phyloP scores from a whole-genome alignment of 1,140 invertebrate genomes.

The Helicoverpa zea region DNA sequence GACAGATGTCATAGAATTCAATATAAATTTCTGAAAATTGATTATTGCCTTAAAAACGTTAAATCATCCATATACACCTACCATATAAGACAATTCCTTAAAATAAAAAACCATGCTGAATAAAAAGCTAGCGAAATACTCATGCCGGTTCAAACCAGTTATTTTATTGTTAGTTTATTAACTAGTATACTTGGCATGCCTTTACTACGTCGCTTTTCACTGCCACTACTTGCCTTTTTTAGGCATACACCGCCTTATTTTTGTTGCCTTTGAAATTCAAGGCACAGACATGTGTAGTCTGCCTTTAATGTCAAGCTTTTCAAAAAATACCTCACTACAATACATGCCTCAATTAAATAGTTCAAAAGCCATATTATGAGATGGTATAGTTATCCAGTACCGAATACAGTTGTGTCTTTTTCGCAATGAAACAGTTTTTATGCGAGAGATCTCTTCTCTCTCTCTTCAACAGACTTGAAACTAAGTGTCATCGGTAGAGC shows the following conservation, averaged over 20 bases:
- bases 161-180: slow-evolving; percentile 51
- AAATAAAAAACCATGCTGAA: slow-evolving; percentile 49
- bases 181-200: slow-evolving; percentile 44
- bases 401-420: too few relatives aligned
- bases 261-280: neutral
- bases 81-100: neutral
- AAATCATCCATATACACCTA: neutral
- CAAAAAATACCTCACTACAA: neutral
- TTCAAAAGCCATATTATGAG: neutral
- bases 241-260: neutral
- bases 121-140: slow-evolving; percentile 43
- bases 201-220: slow-evolving; percentile 29
- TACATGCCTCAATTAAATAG: slow-evolving; percentile 9
- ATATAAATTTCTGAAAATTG: too few relatives aligned
- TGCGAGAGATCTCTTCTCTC: too few relatives aligned
- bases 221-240: slow-evolving; percentile 25
- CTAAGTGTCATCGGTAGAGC: too few relatives aligned
- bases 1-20: too few relatives aligned
- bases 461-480: too few relatives aligned
- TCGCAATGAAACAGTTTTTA: too few relatives aligned
- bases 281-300: neutral
- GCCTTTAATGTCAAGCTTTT: too few relatives aligned
- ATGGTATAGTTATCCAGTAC: too few relatives aligned
- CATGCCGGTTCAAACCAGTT: slow-evolving; percentile 48
- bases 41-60: too few relatives aligned